Evolutionary conservation across 2,797 vertebrate genomes (phyloP).

Genomic region (Buphagus erythrorhynchus): DNA sequence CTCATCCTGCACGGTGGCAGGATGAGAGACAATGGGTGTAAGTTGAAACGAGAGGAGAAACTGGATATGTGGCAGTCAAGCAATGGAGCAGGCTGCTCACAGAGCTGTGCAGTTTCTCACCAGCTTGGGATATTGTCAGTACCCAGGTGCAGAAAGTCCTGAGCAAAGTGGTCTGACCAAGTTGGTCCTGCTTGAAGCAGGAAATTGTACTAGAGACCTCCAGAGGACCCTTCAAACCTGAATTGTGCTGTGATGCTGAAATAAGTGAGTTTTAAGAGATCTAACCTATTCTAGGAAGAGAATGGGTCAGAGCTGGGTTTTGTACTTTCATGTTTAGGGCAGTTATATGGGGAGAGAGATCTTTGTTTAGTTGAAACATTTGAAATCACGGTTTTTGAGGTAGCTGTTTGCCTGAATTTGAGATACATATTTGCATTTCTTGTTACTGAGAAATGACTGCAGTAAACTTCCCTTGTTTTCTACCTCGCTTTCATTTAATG

Average conservation of each 20-base stretch:
- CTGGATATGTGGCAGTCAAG: not conserved
- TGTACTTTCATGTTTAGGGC: not conserved
- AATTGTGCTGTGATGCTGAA: not conserved
- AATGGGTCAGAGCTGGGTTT: not conserved
- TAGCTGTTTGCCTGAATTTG: not conserved
- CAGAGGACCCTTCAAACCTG: not conserved
- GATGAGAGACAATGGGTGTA: not conserved
- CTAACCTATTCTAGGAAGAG: not conserved
- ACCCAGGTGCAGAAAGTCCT: not conserved
- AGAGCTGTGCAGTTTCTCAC: not conserved
- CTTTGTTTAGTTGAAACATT: not conserved
- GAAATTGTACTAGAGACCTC: not conserved
- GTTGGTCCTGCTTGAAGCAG: not conserved
- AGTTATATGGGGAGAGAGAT: not conserved
- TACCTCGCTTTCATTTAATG: not conserved
- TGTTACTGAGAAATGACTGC: not conserved
- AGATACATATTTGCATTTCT: not conserved
- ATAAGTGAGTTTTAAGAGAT: not conserved
- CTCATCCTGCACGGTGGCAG: not conserved
- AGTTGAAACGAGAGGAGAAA: not conserved
- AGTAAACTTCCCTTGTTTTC: not conserved
- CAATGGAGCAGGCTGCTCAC: not conserved
- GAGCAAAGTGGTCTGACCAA: not conserved
- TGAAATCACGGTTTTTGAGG: not conserved
- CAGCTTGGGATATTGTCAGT: not conserved